A percentile compares a stretch with the other conserved stretches of the same genome.
Conservation (phyloP, 1,140 invertebrate species). For the Nephila pilipes region DNA sequence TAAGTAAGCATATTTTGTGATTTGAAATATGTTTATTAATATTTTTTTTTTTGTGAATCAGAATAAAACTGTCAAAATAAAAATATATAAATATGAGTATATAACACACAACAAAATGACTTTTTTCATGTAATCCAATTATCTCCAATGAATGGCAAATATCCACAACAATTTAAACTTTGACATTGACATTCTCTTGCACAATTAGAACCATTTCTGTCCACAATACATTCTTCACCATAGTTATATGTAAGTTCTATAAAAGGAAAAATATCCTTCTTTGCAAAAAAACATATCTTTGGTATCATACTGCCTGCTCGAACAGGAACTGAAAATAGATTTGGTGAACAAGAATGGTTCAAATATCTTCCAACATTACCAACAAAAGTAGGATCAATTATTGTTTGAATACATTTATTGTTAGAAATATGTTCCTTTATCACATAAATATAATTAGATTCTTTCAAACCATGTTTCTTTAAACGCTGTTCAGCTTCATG, state of each 20-base stretch:
- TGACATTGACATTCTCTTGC: conserved; percentile 46
- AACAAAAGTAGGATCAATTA: conserved; percentile 83
- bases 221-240: background rate
- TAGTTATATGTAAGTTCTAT: conserved; percentile 75
- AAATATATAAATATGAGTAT: background rate
- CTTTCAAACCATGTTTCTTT: background rate
- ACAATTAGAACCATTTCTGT: background rate
- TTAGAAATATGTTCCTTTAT: conserved; percentile 61
- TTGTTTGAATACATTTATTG: conserved; percentile 12
- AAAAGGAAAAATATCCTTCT: conserved; percentile 58
- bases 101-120: too few relatives aligned
- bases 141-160: conserved; percentile 41
- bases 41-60: too few relatives aligned
- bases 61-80: background rate
- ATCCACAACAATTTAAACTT: conserved; percentile 9
- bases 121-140: conserved; percentile 42
- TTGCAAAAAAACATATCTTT: conserved; percentile 74
- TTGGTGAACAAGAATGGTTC: conserved; percentile 96
- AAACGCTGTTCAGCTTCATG: conserved; percentile 57
- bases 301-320: conserved; percentile 69
- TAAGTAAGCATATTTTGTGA: too few relatives aligned
- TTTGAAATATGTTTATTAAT: too few relatives aligned
- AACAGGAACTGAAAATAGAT: conserved; percentile 88
- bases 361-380: conserved; percentile 96
- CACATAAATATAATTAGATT: conserved; percentile 73